A percentile compares a stretch with the other conserved stretches of the same genome.
Evolutionary conservation across 2,113 vertebrate species (phyloP).

Genomic region (Gasterosteus aculeatus): DNA sequence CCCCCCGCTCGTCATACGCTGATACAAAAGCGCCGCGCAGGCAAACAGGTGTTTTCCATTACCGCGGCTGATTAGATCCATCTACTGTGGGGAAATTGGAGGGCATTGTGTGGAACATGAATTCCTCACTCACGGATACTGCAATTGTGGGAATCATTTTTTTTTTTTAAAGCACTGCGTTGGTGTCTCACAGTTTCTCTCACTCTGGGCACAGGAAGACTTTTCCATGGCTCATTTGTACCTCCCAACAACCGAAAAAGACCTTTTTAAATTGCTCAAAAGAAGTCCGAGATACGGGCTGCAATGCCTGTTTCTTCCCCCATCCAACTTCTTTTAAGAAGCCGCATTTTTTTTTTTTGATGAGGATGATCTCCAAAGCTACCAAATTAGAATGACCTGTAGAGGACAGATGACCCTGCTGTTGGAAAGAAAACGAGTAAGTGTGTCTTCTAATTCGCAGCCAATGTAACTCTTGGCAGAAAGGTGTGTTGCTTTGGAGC

Average conservation of each 20-base stretch:
- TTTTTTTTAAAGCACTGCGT: not conserved
- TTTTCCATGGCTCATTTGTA: not conserved
- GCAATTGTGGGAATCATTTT: not conserved
- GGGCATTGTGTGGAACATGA: not conserved
- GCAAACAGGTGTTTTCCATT: constrained; percentile 5
- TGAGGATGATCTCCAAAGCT: not conserved
- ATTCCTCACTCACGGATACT: not conserved
- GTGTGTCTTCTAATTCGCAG: constrained; percentile 56
- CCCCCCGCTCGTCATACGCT: not conserved
- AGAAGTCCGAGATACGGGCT: no score
- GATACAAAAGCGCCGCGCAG: not conserved
- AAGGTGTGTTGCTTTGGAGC: constrained; percentile 42
- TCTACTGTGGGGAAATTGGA: not conserved
- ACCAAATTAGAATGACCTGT: not conserved
- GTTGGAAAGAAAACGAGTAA: constrained; percentile 41
- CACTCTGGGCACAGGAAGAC: not conserved
- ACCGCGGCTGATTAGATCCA: constrained; percentile 1
- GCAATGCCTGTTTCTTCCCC: not conserved
- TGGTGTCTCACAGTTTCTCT: not conserved
- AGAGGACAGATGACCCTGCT: constrained; percentile 8
- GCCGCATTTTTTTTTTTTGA: not conserved
- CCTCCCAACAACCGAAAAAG: not conserved
- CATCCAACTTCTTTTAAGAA: not conserved
- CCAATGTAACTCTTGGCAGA: constrained; percentile 2
- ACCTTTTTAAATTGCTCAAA: not conserved